Conservation (phyloP, 2,113 vertebrate species). For the Chascanopsetta lugubris region DNA sequence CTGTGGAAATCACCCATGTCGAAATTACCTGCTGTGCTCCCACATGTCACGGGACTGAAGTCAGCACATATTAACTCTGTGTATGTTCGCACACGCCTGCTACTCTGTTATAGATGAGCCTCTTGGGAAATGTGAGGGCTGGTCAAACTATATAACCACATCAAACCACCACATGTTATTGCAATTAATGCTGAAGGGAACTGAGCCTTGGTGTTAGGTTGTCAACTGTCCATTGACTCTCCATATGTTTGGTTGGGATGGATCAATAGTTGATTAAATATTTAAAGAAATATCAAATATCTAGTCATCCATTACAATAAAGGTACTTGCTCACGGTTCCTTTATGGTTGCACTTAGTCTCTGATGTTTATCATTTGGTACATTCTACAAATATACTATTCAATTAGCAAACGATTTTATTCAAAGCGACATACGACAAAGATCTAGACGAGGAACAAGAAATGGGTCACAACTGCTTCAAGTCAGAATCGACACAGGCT, state of each 20-base stretch:
- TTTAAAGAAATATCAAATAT: conserved; percentile 43
- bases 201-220: conserved; percentile 4
- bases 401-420: too few relatives aligned
- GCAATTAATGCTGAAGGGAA: conserved; percentile 35
- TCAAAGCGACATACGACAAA: too few relatives aligned
- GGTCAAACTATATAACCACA: conserved; percentile 18
- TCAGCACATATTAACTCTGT: conserved; percentile 3
- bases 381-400: too few relatives aligned
- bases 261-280: conserved; percentile 53
- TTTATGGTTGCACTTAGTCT: not conserved
- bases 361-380: not conserved
- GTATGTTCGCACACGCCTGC: conserved; percentile 21
- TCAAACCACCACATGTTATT: conserved; percentile 14
- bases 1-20: not conserved
- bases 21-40: not conserved
- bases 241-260: conserved; percentile 2
- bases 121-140: conserved; percentile 21
- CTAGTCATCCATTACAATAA: conserved; percentile 27
- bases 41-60: not conserved
- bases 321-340: conserved; percentile 4
- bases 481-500: too few relatives aligned
- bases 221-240: conserved; percentile 19
- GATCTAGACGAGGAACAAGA: too few relatives aligned
- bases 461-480: too few relatives aligned
- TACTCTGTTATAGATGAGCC: conserved; percentile 14